phyloP scores from a whole-genome alignment of 2,888 invertebrate species.

The Amiota communis region DNA sequence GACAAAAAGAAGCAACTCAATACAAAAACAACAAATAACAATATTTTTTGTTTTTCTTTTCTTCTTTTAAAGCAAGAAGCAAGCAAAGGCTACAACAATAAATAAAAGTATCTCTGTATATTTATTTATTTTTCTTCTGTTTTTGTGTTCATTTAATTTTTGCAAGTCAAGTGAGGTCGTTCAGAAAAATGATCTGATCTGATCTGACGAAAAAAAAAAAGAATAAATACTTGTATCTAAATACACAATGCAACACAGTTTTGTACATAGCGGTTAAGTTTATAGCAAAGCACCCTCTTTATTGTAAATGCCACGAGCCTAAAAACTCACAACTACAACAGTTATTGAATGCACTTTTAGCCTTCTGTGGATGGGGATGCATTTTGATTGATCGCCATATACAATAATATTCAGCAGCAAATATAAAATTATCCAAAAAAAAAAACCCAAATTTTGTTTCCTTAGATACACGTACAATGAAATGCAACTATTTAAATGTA shows the following conservation, averaged over 20 bases:
- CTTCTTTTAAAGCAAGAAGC: background rate
- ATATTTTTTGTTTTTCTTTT: too few relatives aligned
- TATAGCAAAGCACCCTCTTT: too few relatives aligned
- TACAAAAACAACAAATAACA: conserved; percentile 18
- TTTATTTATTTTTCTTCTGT: background rate
- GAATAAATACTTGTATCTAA: background rate
- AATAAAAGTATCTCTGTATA: conserved; percentile 4
- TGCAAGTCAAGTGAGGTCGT: conserved; percentile 18
- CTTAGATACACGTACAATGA: too few relatives aligned
- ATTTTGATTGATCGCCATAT: conserved; percentile 35
- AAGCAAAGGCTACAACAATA: conserved; percentile 28
- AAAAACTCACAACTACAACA: background rate
- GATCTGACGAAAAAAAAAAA: background rate
- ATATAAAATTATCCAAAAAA: conserved; percentile 33
- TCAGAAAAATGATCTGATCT: background rate
- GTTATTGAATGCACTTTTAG: background rate
- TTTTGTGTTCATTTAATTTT: background rate
- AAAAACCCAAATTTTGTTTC: background rate
- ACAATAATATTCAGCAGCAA: conserved; percentile 36
- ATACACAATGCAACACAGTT: background rate
- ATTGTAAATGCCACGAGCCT: too few relatives aligned
- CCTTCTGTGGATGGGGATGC: conserved; percentile 5
- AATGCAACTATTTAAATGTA: too few relatives aligned
- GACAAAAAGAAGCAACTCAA: conserved; percentile 20
- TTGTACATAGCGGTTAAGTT: conserved; percentile 2